A percentile compares a stretch with the other conserved stretches of the same genome.
phyloP scores from a whole-genome alignment of 2,888 invertebrate genomes.

The Metopia argyrocephala region DNA sequence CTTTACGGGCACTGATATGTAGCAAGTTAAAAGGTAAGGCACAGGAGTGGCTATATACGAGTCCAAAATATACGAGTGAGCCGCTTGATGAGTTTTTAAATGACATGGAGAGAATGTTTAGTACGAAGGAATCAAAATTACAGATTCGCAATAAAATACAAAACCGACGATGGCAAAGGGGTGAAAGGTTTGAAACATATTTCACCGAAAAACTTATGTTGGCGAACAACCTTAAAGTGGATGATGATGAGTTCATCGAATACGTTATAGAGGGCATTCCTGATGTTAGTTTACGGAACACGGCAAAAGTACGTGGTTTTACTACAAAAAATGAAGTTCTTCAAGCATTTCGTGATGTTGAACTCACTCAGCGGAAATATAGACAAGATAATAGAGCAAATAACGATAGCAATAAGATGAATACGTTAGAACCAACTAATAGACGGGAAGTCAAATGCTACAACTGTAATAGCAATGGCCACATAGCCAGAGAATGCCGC shows the following conservation, averaged over 20 bases:
- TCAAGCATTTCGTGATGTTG: constrained; percentile 29
- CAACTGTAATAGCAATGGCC: constrained; percentile 39
- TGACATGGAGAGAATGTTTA: constrained; percentile 22
- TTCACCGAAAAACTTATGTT: constrained; percentile 30
- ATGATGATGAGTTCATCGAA: no score
- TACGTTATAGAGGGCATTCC: no score
- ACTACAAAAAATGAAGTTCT: constrained; percentile 18
- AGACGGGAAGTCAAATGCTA: constrained; percentile 12
- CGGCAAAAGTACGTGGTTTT: constrained; percentile 34
- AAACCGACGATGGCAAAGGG: constrained; percentile 34
- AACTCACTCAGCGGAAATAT: not conserved
- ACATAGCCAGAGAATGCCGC: constrained; percentile 25
- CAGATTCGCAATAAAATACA: constrained; percentile 21
- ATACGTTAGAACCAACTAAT: no score
- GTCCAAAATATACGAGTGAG: constrained; percentile 23
- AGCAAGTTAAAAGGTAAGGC: constrained; percentile 45
- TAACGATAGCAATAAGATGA: no score
- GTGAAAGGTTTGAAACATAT: constrained; percentile 18
- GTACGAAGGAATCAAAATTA: constrained; percentile 33
- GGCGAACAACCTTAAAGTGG: no score
- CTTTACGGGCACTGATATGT: constrained; percentile 22
- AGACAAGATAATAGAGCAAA: no score
- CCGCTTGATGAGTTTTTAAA: constrained; percentile 12
- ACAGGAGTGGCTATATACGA: constrained; percentile 35
- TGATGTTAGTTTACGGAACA: constrained; percentile 25